Percentiles rank a stretch among this genome's conserved stretches.
Evolutionary conservation across 2,888 invertebrate genomes (phyloP).

Genomic region (Sphecodes monilicornis): DNA sequence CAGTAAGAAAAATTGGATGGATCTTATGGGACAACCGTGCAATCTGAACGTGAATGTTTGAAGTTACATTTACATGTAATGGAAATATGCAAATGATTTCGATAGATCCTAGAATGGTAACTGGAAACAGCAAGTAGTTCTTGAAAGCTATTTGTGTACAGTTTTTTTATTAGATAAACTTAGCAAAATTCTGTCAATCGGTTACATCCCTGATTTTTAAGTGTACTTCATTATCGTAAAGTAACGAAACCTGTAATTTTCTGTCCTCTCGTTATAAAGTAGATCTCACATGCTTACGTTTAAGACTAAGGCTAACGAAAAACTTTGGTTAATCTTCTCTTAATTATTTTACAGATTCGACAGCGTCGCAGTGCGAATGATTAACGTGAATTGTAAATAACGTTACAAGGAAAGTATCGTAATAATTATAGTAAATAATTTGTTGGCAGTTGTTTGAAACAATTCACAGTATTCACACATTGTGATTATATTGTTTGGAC

Average conservation of each 20-base stretch:
- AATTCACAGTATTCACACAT: slow-evolving; percentile 9
- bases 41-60: not conserved
- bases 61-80: not conserved
- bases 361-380: not conserved
- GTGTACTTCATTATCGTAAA: slow-evolving; percentile 6
- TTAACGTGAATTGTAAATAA: slow-evolving; percentile 3
- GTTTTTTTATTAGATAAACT: slow-evolving; percentile 10
- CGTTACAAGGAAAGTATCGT: not conserved
- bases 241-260: slow-evolving; percentile 5
- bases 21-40: not conserved
- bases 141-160: slow-evolving; percentile 12
- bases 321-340: not conserved
- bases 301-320: slow-evolving; percentile 6
- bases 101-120: not conserved
- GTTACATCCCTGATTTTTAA: slow-evolving; percentile 11
- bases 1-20: not conserved
- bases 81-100: not conserved
- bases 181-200: slow-evolving; percentile 12
- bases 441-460: slow-evolving; percentile 36
- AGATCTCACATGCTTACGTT: slow-evolving; percentile 2
- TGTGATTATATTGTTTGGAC: slow-evolving; percentile 35
- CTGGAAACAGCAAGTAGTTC: slow-evolving; percentile 9
- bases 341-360: slow-evolving; percentile 16
- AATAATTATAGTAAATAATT: slow-evolving; percentile 11
- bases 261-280: not conserved